Evolutionary conservation across 92 coral and sea anemone genomes (phyloP).

Genomic region (Pocillopora meandrina): DNA sequence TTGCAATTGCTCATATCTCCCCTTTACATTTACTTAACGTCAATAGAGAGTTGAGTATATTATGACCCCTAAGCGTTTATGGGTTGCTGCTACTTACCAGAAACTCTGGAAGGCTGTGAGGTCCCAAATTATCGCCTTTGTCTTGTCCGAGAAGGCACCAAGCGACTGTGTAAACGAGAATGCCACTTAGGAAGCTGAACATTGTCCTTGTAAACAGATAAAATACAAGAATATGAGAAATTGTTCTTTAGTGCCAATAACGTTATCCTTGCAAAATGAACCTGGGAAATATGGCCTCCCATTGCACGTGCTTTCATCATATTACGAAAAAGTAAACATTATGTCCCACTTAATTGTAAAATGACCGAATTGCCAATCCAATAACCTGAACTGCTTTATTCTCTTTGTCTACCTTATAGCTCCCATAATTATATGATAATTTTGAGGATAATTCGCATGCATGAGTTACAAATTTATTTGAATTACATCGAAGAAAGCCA

Average conservation of each 20-base stretch:
- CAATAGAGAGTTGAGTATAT: too few relatives aligned
- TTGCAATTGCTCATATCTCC: too few relatives aligned
- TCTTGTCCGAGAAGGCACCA: slow-evolving; percentile 24
- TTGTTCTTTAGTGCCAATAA: background rate
- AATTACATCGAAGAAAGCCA: too few relatives aligned
- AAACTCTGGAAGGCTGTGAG: background rate
- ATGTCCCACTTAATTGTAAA: background rate
- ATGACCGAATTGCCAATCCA: too few relatives aligned
- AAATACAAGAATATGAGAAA: background rate
- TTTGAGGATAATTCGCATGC: too few relatives aligned
- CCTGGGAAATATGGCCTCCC: background rate
- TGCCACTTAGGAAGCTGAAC: slow-evolving; percentile 2
- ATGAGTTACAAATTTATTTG: too few relatives aligned
- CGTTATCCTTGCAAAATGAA: background rate
- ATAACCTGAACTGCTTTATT: too few relatives aligned
- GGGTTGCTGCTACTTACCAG: background rate
- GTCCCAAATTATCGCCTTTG: background rate
- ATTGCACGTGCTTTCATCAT: background rate
- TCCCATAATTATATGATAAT: too few relatives aligned
- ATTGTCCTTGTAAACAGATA: background rate
- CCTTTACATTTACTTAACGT: too few relatives aligned
- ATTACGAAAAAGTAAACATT: background rate
- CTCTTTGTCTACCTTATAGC: too few relatives aligned
- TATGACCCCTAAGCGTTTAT: too few relatives aligned
- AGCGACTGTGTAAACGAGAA: background rate